These are phyloP conservation scores for Copsychus sechellarum DNA, from an alignment of 2,113 vertebrate species.

Conservation along the genomic window DNA sequence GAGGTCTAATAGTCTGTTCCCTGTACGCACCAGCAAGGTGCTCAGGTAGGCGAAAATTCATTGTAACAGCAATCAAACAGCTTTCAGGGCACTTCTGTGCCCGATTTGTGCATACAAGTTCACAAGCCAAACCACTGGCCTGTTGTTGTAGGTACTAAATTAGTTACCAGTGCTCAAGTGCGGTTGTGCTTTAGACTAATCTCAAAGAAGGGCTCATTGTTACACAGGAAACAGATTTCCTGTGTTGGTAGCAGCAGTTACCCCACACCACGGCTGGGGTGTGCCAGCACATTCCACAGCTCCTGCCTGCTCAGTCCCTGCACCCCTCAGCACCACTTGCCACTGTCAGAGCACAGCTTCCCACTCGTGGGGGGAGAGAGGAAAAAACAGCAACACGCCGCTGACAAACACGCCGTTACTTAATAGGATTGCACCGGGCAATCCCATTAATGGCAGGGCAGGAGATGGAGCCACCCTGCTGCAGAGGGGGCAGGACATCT, in stretches of 20 bases:
- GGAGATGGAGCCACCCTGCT: not conserved
- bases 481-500: not conserved
- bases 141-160: not conserved
- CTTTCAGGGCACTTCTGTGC: not conserved
- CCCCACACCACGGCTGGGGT: not conserved
- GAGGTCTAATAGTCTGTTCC: not conserved
- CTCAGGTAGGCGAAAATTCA: not conserved
- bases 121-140: not conserved
- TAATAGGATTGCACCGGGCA: not conserved
- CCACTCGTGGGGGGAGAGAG: not conserved
- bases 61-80: not conserved
- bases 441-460: not conserved
- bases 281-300: not conserved
- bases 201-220: not conserved
- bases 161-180: not conserved
- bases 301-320: accelerated
- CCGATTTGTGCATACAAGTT: not conserved
- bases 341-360: not conserved
- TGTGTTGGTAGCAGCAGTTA: not conserved
- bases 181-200: not conserved
- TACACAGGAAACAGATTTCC: not conserved
- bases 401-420: not conserved
- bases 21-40: not conserved
- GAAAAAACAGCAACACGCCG: not conserved
- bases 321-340: not conserved